phyloP scores from a whole-genome alignment of 2,888 invertebrate species.

The Odontomyia ornata region DNA sequence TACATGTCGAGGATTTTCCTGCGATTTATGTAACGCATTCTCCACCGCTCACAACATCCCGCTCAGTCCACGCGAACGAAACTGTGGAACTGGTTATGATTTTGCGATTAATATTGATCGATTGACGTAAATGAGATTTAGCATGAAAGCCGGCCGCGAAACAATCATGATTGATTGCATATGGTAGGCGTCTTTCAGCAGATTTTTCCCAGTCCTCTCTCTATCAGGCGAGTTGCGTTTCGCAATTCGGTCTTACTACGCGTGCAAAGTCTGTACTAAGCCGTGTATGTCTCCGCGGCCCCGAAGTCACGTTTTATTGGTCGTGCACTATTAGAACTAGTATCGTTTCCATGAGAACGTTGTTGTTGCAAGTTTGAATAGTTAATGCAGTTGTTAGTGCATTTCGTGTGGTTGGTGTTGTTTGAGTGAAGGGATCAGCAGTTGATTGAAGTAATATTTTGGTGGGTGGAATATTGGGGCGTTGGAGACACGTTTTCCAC shows the following conservation, averaged over 20 bases:
- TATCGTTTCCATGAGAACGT: too few species aligned
- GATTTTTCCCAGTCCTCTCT: background rate
- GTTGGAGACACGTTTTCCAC: too few species aligned
- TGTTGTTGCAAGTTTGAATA: too few species aligned
- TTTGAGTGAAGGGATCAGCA: too few species aligned
- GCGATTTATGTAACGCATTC: conserved; percentile 11
- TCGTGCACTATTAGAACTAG: background rate
- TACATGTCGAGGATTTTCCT: conserved; percentile 8
- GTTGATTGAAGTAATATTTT: too few species aligned
- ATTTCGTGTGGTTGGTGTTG: too few species aligned
- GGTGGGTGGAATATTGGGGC: too few species aligned
- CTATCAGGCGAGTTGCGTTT: background rate
- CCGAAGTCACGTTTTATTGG: too few species aligned
- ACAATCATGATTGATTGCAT: conserved; percentile 29
- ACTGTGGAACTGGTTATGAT: conserved; percentile 12
- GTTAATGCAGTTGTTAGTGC: too few species aligned
- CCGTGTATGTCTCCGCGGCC: background rate
- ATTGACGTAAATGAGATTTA: conserved; percentile 32
- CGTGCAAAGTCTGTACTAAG: background rate
- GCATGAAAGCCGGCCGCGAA: conserved; percentile 10
- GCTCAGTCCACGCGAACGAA: background rate
- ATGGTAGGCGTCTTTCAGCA: conserved; percentile 15
- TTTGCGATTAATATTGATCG: conserved; percentile 4
- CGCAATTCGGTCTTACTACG: background rate
- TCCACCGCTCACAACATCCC: background rate